Evolutionary conservation across 1,140 invertebrate species (phyloP).

Genomic region (Lepidurus arcticus): DNA sequence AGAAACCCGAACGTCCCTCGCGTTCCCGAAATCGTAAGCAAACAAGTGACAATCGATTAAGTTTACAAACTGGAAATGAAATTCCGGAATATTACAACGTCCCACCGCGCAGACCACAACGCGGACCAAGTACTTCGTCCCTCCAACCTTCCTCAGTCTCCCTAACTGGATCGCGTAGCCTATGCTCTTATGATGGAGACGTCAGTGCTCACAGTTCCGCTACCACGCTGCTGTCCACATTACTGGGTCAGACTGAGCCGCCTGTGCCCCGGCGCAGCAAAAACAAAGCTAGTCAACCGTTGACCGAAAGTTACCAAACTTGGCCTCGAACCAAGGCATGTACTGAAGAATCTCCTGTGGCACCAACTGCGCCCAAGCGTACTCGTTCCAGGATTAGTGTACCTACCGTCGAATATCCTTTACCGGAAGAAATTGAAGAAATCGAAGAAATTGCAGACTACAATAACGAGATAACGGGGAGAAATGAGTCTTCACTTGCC

Average conservation of each 20-base stretch:
- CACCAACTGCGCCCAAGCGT: slow-evolving; percentile 27
- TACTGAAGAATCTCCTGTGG: neutral
- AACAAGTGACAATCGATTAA: neutral
- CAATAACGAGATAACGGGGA: slow-evolving; percentile 9
- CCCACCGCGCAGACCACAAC: slow-evolving; percentile 24
- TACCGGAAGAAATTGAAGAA: slow-evolving; percentile 19
- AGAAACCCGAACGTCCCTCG: slow-evolving; percentile 32
- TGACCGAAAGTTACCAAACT: slow-evolving; percentile 26
- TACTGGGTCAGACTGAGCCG: slow-evolving; percentile 2
- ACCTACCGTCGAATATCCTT: neutral
- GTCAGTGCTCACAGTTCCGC: neutral
- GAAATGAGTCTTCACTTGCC: neutral
- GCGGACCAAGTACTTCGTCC: neutral
- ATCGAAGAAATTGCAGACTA: slow-evolving; percentile 24
- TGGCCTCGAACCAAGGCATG: slow-evolving; percentile 25
- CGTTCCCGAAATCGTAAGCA: slow-evolving; percentile 31
- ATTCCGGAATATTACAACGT: slow-evolving; percentile 31
- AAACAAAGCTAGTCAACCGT: neutral
- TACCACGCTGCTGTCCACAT: neutral
- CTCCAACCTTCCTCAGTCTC: neutral
- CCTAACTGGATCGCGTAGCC: neutral
- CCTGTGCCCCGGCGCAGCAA: slow-evolving; percentile 11
- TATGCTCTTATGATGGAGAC: neutral
- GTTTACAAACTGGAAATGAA: neutral
- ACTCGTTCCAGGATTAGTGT: slow-evolving; percentile 23